A percentile compares a stretch with the other conserved stretches of the same genome.
phyloP scores from a whole-genome alignment of 1,140 invertebrate species.

The Bombus haemorrhoidalis region DNA sequence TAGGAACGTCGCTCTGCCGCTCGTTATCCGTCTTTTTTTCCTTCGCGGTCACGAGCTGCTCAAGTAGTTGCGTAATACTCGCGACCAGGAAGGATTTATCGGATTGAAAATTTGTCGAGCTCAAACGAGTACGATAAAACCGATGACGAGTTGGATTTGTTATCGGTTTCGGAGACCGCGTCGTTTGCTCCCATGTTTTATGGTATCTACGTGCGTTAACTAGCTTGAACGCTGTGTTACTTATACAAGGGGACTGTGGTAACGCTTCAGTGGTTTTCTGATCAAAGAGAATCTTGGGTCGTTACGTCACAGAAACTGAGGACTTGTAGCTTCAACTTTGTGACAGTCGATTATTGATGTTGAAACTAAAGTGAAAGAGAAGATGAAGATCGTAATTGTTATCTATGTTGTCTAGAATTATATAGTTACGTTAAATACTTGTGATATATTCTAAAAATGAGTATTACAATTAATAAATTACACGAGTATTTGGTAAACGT shows the following conservation, averaged over 20 bases:
- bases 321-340: no score
- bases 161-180: no score
- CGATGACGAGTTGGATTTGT: no score
- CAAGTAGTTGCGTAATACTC: neutral
- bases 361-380: no score
- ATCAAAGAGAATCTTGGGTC: neutral
- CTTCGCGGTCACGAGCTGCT: neutral
- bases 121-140: neutral
- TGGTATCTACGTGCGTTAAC: no score
- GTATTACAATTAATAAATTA: no score
- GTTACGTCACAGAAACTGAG: no score
- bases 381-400: neutral
- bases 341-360: neutral
- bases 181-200: no score
- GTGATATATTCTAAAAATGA: no score
- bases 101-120: conserved; percentile 5
- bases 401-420: no score
- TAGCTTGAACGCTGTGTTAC: neutral
- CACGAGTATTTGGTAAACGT: no score
- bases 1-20: neutral
- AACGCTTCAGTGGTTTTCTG: neutral
- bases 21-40: conserved; percentile 4
- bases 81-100: neutral
- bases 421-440: no score
- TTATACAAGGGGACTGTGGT: neutral